phyloP scores from a whole-genome alignment of 1,140 invertebrate genomes.

The Pissodes strobi region DNA sequence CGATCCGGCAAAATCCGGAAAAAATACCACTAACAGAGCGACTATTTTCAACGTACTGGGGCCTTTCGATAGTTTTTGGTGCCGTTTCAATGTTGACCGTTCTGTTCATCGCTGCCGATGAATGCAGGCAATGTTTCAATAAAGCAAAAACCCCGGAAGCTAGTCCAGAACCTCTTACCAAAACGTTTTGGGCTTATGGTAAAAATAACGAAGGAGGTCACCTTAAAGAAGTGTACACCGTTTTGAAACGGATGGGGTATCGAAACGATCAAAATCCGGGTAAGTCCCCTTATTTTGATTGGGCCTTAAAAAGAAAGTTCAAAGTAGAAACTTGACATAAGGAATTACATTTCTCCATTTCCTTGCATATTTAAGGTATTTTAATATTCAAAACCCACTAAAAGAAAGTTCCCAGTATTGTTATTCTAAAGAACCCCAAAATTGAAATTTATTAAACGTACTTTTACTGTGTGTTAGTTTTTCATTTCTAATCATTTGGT shows the following conservation, averaged over 20 bases:
- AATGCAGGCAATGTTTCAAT: constrained; percentile 43
- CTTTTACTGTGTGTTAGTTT: no score
- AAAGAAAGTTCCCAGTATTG: no score
- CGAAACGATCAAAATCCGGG: constrained; percentile 60
- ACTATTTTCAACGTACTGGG: constrained; percentile 22
- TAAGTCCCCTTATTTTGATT: no score
- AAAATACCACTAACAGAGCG: constrained; percentile 1
- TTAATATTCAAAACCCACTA: no score
- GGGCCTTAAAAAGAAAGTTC: no score
- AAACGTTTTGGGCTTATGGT: constrained; percentile 60
- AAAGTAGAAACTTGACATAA: no score
- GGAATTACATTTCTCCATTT: no score
- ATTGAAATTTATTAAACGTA: no score
- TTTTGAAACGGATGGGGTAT: constrained; percentile 76
- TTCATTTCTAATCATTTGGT: no score
- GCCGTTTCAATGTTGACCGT: constrained; percentile 39
- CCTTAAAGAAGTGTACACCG: constrained; percentile 77
- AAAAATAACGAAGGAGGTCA: constrained; percentile 65
- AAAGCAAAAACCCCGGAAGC: neutral
- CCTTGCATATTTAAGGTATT: no score
- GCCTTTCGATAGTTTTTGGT: constrained; percentile 33
- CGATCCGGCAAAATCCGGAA: neutral
- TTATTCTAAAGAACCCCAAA: no score
- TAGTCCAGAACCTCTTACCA: neutral
- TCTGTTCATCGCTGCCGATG: constrained; percentile 43